phyloP scores from a whole-genome alignment of 2,797 vertebrate species.

The Rachycentron canadum region DNA sequence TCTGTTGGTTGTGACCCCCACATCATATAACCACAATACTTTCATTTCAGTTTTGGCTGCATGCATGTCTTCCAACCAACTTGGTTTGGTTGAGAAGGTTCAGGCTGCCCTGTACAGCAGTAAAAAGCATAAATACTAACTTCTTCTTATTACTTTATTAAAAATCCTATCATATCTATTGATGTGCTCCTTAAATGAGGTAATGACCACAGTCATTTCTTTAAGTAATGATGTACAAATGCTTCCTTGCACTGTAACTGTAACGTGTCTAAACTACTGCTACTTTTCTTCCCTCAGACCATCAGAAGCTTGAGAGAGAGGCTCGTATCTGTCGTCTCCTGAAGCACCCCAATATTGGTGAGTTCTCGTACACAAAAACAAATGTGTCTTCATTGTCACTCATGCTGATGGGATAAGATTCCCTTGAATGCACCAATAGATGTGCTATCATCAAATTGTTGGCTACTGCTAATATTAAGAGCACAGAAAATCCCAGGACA shows the following conservation, averaged over 20 bases:
- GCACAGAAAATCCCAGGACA: background rate
- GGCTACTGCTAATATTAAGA: background rate
- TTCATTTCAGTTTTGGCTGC: background rate
- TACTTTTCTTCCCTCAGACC: conserved; percentile 64
- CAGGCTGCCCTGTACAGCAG: background rate
- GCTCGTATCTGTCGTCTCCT: conserved; percentile 83
- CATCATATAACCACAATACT: background rate
- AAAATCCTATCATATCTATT: background rate
- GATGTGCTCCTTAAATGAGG: background rate
- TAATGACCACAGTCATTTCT: background rate
- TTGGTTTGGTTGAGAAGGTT: too few species aligned
- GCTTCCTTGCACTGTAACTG: background rate
- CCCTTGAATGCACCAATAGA: background rate
- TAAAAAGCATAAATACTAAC: background rate
- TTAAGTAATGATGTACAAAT: background rate
- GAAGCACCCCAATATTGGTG: conserved; percentile 83
- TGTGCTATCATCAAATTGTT: background rate
- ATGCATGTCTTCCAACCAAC: background rate
- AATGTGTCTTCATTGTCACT: conserved; percentile 2
- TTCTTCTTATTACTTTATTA: background rate
- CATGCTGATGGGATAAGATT: background rate
- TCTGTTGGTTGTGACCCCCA: background rate
- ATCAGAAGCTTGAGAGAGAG: conserved; percentile 83
- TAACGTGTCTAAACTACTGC: conserved; percentile 1
- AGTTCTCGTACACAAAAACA: conserved; percentile 45